A percentile compares a stretch with the other conserved stretches of the same genome.
phyloP scores from a whole-genome alignment of 2,797 vertebrate species.

The Muscicapa comitata region DNA sequence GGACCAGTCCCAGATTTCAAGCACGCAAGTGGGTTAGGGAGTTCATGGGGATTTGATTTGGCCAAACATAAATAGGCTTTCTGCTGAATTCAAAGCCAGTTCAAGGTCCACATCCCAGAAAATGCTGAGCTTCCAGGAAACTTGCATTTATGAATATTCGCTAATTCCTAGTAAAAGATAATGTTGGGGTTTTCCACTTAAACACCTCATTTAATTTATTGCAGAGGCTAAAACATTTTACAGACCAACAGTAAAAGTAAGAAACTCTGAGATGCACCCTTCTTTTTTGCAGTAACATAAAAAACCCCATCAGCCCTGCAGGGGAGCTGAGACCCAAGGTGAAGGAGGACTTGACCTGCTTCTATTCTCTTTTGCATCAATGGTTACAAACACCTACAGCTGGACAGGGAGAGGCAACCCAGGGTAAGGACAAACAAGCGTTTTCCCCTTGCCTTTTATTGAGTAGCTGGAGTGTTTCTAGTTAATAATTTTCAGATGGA shows the following conservation, averaged over 20 bases:
- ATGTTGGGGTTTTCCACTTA: neutral
- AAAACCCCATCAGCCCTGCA: neutral
- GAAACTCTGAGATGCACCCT: neutral
- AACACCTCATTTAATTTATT: neutral
- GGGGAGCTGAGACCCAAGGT: fast-evolving
- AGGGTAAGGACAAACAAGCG: fast-evolving
- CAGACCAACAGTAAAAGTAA: neutral
- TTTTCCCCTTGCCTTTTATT: neutral
- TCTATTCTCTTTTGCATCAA: neutral
- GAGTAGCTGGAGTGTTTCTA: neutral
- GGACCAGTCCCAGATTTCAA: slow-evolving; percentile 14
- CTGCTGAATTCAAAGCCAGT: neutral
- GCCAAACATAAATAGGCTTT: neutral
- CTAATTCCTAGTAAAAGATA: neutral
- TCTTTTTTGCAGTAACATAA: neutral
- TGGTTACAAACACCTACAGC: neutral
- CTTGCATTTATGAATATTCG: neutral
- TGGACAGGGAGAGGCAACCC: neutral
- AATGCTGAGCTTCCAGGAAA: neutral
- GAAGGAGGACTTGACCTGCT: neutral
- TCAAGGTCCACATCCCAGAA: neutral
- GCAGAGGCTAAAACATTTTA: neutral
- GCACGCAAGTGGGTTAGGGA: neutral
- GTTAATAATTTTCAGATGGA: slow-evolving; percentile 56
- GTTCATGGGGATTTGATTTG: neutral